Conservation (phyloP, 2,888 invertebrate species). For the Thymelicus acteon region DNA sequence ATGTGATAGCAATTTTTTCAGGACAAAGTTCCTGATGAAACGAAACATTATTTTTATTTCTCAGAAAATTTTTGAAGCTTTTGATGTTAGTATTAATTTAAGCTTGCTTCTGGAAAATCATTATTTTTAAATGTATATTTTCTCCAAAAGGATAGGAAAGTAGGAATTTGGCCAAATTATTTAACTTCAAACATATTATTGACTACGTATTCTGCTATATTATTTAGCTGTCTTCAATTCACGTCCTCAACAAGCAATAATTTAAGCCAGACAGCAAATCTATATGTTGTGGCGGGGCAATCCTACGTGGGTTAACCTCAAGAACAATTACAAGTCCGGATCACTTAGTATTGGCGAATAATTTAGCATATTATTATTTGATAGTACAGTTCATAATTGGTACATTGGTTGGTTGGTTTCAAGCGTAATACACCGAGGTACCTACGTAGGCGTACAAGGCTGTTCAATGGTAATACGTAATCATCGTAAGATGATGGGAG, state of each 20-base stretch:
- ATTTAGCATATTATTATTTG: neutral
- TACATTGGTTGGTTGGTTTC: neutral
- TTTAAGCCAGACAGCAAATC: no score
- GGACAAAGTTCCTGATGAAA: neutral
- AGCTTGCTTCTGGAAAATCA: no score
- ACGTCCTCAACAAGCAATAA: no score
- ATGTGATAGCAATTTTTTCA: slow-evolving; percentile 25
- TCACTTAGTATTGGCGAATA: neutral
- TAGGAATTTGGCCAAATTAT: no score
- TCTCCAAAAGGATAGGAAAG: no score
- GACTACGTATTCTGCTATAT: no score
- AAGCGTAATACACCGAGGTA: neutral
- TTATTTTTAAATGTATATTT: no score
- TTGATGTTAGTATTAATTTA: neutral
- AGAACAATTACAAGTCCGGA: no score
- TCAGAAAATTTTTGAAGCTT: neutral
- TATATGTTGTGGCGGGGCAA: no score
- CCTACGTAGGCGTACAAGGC: neutral
- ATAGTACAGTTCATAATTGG: neutral
- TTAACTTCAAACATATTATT: no score
- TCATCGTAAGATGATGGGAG: neutral
- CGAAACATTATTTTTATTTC: neutral
- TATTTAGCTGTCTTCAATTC: no score
- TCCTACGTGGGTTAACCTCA: no score
- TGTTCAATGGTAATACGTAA: neutral